A percentile compares a stretch with the other conserved stretches of the same genome.
Conservation (phyloP, 2,888 invertebrate genomes). For the Ectropis crepuscularia region DNA sequence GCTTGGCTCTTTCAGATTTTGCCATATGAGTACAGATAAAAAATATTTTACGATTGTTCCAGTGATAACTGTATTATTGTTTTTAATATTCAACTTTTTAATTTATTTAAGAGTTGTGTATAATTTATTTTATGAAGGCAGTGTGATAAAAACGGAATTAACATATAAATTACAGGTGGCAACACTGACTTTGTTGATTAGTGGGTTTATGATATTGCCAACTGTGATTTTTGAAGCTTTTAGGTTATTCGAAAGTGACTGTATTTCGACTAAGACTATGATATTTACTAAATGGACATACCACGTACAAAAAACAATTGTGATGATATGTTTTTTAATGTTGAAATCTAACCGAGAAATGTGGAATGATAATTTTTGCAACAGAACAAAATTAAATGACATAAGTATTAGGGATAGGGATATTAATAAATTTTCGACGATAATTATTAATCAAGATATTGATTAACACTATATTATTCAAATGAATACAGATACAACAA, state of each 20-base stretch:
- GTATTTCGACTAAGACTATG: not conserved
- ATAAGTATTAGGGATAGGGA: too few species aligned
- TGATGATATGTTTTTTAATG: conserved; percentile 1
- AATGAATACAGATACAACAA: too few species aligned
- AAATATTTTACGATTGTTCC: not conserved
- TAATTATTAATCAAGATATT: too few species aligned
- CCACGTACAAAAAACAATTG: not conserved
- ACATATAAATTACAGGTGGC: conserved; percentile 6
- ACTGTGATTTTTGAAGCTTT: conserved; percentile 2
- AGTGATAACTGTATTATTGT: not conserved
- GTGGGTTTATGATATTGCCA: conserved; percentile 7
- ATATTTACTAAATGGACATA: not conserved
- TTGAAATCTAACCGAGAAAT: not conserved
- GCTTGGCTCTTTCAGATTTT: not conserved
- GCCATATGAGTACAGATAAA: not conserved
- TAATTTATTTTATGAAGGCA: not conserved
- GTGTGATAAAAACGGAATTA: not conserved
- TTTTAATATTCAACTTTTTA: not conserved
- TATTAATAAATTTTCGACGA: too few species aligned
- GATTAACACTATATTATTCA: too few species aligned
- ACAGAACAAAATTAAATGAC: not conserved
- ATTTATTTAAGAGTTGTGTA: conserved; percentile 4
- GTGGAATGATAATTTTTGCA: conserved; percentile 1
- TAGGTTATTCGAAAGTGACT: not conserved
- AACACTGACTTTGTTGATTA: not conserved